A percentile compares a stretch with the other conserved stretches of the same genome.
These are phyloP conservation scores for Burhinus oedicnemus DNA, from an alignment of 2,113 vertebrate species.

Conservation along the genomic window DNA sequence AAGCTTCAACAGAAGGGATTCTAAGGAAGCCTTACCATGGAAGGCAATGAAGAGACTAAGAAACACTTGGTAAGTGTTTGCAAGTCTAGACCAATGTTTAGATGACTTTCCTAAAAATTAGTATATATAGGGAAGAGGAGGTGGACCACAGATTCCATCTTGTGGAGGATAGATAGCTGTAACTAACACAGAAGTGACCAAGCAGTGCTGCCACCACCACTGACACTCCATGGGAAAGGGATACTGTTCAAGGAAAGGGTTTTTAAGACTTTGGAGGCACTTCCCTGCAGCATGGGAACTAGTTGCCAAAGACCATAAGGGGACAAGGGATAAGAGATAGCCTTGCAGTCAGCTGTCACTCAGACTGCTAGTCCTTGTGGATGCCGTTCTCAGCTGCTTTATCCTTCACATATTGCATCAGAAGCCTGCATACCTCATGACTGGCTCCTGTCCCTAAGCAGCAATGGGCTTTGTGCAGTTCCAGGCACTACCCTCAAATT, in stretches of 20 bases:
- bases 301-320: not conserved
- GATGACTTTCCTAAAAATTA: not conserved
- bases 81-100: not conserved
- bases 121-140: accelerated
- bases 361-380: accelerated
- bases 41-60: not conserved
- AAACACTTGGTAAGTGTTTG: not conserved
- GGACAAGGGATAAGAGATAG: not conserved
- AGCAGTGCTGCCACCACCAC: not conserved
- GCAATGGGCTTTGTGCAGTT: not conserved
- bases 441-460: not conserved
- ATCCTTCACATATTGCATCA: accelerated
- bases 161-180: not conserved
- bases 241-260: not conserved
- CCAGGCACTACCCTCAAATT: not conserved
- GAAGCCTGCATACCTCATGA: not conserved
- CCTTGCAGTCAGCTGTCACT: not conserved
- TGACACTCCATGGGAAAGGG: not conserved
- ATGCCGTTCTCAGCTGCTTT: not conserved
- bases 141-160: not conserved
- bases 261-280: not conserved
- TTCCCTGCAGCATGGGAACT: not conserved
- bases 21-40: not conserved
- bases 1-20: not conserved
- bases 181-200: not conserved